phyloP scores from a whole-genome alignment of 2,888 invertebrate genomes.

The Eumacrocentrus americanus region DNA sequence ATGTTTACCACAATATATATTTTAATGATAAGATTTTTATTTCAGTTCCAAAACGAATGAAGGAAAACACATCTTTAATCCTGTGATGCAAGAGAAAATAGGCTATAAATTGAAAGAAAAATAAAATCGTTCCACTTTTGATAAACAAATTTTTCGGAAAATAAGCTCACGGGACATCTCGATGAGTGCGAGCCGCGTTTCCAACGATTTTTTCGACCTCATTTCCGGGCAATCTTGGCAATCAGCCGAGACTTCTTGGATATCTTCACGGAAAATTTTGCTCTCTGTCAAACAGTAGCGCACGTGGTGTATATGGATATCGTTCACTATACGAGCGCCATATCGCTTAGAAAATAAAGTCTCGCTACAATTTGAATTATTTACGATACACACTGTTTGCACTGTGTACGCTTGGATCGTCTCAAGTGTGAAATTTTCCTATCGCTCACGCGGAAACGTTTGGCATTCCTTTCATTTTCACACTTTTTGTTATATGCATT shows the following conservation, averaged over 20 bases:
- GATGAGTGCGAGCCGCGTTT: background rate
- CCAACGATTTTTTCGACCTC: constrained; percentile 11
- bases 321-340: background rate
- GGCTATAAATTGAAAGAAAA: background rate
- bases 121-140: background rate
- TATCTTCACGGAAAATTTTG: constrained; percentile 18
- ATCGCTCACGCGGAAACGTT: background rate
- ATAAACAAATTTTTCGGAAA: background rate
- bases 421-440: background rate
- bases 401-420: background rate
- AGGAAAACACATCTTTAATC: background rate
- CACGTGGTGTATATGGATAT: constrained; percentile 7
- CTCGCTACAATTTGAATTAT: constrained; percentile 14
- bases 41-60: background rate
- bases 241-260: constrained; percentile 25
- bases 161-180: too few species aligned
- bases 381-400: constrained; percentile 15
- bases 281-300: constrained; percentile 14
- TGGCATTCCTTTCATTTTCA: background rate
- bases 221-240: constrained; percentile 33
- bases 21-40: too few species aligned
- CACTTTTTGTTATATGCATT: background rate
- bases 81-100: background rate
- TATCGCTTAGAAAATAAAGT: constrained; percentile 6
- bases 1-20: too few species aligned